These are phyloP conservation scores for Teleiodes luculella DNA, from an alignment of 2,888 invertebrate genomes.

Conservation along the genomic window DNA sequence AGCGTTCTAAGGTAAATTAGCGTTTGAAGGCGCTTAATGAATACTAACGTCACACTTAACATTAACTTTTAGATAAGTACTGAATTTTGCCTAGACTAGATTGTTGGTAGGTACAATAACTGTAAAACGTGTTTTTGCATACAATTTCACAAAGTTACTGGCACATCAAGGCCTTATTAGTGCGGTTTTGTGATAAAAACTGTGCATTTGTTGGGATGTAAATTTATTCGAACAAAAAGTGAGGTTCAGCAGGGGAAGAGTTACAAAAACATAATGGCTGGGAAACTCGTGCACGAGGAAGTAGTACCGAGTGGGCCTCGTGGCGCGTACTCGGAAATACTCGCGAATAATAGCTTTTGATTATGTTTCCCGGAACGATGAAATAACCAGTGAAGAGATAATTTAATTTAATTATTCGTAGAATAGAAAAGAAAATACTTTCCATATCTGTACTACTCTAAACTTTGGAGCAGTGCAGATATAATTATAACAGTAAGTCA, in stretches of 20 bases:
- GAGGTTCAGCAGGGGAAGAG: not conserved
- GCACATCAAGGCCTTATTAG: not conserved
- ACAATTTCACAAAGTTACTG: not conserved
- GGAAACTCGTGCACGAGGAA: not conserved
- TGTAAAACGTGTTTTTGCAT: not conserved
- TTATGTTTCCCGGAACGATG: no score
- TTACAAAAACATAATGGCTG: not conserved
- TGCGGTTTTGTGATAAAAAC: not conserved
- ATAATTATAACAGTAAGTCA: no score
- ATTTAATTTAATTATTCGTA: no score
- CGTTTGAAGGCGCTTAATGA: not conserved
- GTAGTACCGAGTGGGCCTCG: not conserved
- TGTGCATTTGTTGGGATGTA: not conserved
- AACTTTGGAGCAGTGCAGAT: no score
- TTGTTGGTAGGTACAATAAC: not conserved
- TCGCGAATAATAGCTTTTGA: no score
- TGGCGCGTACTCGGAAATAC: no score
- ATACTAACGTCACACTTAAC: not conserved
- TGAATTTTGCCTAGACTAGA: not conserved
- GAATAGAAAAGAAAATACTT: no score
- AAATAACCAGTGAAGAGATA: no score
- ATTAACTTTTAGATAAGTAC: not conserved
- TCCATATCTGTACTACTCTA: no score
- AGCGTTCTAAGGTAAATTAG: not conserved
- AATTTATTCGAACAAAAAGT: not conserved